A percentile compares a stretch with the other conserved stretches of the same genome.
Conservation (phyloP, 2,797 vertebrate genomes). For the Premnoplex brunnescens region DNA sequence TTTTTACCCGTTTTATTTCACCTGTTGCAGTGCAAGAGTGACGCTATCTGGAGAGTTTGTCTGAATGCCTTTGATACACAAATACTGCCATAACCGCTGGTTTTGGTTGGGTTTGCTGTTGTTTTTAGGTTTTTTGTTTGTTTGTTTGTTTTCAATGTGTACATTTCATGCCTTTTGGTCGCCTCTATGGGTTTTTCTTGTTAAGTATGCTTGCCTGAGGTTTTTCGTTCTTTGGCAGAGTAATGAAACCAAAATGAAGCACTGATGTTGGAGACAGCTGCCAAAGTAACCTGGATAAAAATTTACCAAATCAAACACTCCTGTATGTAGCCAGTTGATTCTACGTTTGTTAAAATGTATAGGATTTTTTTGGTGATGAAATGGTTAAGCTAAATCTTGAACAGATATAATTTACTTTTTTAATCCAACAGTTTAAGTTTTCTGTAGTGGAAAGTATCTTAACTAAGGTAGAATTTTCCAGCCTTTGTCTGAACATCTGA, state of each 20-base stretch:
- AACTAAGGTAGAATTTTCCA: not conserved
- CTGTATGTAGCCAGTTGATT: not conserved
- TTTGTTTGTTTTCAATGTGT: not conserved
- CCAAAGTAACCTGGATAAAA: not conserved
- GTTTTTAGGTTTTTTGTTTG: not conserved
- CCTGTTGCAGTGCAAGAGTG: not conserved
- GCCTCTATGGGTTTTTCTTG: not conserved
- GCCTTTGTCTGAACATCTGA: not conserved
- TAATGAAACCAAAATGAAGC: not conserved
- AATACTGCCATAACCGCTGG: not conserved
- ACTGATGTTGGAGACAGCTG: not conserved
- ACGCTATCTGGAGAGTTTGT: not conserved
- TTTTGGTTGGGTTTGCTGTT: not conserved
- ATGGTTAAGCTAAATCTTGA: not conserved
- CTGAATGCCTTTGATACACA: not conserved
- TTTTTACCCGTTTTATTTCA: not conserved
- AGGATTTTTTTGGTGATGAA: not conserved
- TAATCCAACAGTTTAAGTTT: not conserved
- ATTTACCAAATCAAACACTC: not conserved
- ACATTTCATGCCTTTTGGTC: not conserved
- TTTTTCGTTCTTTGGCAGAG: not conserved
- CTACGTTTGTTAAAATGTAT: fast-evolving
- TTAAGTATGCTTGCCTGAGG: not conserved
- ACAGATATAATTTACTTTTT: not conserved
- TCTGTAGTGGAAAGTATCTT: not conserved